Percentiles rank a stretch among this genome's conserved stretches.
Conservation (phyloP, 2,888 invertebrate species). For the Petrophora chlorosata region DNA sequence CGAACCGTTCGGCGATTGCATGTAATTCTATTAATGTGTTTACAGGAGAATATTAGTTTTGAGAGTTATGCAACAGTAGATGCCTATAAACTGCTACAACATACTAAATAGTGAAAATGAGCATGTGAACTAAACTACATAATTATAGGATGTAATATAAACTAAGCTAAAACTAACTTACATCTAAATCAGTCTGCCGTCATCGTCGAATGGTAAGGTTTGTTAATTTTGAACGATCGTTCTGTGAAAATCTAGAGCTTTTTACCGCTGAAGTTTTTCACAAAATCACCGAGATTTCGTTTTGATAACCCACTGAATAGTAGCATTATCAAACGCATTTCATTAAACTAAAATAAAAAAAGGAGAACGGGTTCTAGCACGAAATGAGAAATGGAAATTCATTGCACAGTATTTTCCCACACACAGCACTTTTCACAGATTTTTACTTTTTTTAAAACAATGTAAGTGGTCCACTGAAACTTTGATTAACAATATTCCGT, state of each 20-base stretch:
- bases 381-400: too few species aligned
- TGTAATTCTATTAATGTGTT: too few species aligned
- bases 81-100: too few species aligned
- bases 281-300: constrained; percentile 19
- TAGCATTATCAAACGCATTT: constrained; percentile 30
- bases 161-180: constrained; percentile 32
- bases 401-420: too few species aligned
- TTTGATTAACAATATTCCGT: too few species aligned
- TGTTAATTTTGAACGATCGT: constrained; percentile 2
- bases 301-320: constrained; percentile 26
- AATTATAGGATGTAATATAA: neutral
- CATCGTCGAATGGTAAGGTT: constrained; percentile 77
- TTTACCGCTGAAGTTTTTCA: constrained; percentile 12
- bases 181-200: constrained; percentile 72
- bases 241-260: neutral
- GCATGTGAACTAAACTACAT: neutral
- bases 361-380: constrained; percentile 18
- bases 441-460: too few species aligned
- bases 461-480: too few species aligned
- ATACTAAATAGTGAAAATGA: too few species aligned
- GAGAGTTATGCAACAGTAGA: too few species aligned
- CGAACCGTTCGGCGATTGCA: too few species aligned
- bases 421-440: too few species aligned
- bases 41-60: too few species aligned
- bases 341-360: constrained; percentile 1